Conservation (phyloP, 2,113 vertebrate species). For the Heteronetta atricapilla region DNA sequence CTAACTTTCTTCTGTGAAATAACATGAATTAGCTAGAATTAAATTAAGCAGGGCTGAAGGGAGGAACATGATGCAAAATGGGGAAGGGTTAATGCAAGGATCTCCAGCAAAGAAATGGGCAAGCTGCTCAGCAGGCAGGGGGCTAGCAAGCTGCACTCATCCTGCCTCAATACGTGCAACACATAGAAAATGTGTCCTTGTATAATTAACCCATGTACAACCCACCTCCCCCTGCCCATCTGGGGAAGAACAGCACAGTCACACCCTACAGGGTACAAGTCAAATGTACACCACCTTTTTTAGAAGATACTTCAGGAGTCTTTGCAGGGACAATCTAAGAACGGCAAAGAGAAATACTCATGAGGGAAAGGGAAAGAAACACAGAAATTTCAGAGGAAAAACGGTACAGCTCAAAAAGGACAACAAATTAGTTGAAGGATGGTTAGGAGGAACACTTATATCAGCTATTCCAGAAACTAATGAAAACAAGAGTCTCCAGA, state of each 20-base stretch:
- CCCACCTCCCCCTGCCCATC: background rate
- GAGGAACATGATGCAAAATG: background rate
- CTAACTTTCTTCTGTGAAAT: background rate
- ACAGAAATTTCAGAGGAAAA: background rate
- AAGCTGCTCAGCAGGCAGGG: background rate
- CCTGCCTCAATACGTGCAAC: background rate
- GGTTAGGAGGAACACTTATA: background rate
- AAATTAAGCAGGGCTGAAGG: background rate
- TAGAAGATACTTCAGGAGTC: background rate
- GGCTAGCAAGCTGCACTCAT: background rate
- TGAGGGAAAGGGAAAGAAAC: background rate
- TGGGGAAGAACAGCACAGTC: background rate
- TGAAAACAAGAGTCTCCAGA: background rate
- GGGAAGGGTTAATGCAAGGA: background rate
- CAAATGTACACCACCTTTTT: background rate
- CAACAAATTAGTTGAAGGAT: background rate
- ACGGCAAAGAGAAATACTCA: background rate
- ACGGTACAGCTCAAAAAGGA: background rate
- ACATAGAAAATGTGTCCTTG: background rate
- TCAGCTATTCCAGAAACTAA: background rate
- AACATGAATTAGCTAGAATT: background rate
- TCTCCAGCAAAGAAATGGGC: background rate
- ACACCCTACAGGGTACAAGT: background rate
- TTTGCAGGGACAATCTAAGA: conserved; percentile 8
- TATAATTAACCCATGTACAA: background rate